Evolutionary conservation across 2,113 vertebrate species (phyloP).

Genomic region (Myiagra hebetior): DNA sequence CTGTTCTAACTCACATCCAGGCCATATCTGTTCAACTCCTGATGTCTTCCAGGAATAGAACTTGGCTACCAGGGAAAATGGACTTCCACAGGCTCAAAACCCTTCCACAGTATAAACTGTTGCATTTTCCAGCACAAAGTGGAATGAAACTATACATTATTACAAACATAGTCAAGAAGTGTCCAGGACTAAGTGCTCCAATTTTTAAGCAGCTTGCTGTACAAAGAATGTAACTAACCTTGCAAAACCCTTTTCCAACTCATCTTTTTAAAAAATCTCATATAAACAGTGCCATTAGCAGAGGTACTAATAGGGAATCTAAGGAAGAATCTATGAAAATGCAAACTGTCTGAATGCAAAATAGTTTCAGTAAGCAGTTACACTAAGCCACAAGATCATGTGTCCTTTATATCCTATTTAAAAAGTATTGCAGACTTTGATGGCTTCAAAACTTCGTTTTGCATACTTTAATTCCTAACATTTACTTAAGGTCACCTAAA

Average conservation of each 20-base stretch:
- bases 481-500: not conserved
- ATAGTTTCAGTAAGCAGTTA: not conserved
- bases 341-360: not conserved
- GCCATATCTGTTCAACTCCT: not conserved
- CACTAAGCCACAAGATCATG: not conserved
- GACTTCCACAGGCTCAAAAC: not conserved
- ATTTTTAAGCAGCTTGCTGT: not conserved
- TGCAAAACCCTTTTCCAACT: not conserved
- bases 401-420: not conserved
- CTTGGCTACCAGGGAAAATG: not conserved
- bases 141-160: not conserved
- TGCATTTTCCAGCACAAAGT: not conserved
- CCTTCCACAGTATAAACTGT: not conserved
- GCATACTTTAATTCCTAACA: not conserved
- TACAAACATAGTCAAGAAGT: not conserved
- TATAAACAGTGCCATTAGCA: not conserved
- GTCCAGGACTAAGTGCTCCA: not conserved
- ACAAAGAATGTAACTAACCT: not conserved
- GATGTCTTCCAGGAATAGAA: not conserved
- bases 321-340: not conserved
- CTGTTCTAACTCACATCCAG: not conserved
- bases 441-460: not conserved
- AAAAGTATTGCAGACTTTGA: not conserved
- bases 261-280: not conserved
- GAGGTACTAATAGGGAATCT: not conserved